A percentile compares a stretch with the other conserved stretches of the same genome.
phyloP scores from a whole-genome alignment of 2,888 invertebrate genomes.

The Carcina quercana region DNA sequence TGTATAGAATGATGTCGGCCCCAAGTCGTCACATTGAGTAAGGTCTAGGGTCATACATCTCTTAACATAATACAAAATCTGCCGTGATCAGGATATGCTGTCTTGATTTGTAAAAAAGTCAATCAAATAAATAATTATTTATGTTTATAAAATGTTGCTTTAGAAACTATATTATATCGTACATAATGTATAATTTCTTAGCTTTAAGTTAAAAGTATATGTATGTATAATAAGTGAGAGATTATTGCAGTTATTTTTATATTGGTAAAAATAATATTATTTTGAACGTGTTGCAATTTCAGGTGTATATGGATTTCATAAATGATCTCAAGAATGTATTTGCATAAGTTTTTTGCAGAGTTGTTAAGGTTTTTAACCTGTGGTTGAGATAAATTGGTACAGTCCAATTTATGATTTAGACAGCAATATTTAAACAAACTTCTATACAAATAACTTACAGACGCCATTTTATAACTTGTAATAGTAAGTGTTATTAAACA shows the following conservation, averaged over 20 bases:
- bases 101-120: no score
- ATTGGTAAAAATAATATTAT: slow-evolving; percentile 30
- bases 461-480: slow-evolving; percentile 33
- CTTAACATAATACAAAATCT: no score
- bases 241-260: slow-evolving; percentile 66
- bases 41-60: no score
- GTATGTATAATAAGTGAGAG: slow-evolving; percentile 45
- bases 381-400: slow-evolving; percentile 2
- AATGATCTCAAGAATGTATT: slow-evolving; percentile 12
- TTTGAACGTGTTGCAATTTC: slow-evolving; percentile 9
- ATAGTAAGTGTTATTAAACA: slow-evolving; percentile 67
- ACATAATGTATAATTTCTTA: no score
- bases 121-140: no score
- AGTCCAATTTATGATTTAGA: slow-evolving; percentile 1
- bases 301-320: slow-evolving; percentile 16
- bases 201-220: slow-evolving; percentile 41
- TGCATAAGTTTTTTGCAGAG: slow-evolving; percentile 1
- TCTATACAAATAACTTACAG: slow-evolving; percentile 8
- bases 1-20: no score
- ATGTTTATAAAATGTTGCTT: no score
- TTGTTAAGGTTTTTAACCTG: slow-evolving; percentile 2
- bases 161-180: no score
- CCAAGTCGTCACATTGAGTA: no score
- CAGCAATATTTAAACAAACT: no score
- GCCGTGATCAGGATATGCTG: no score